Percentiles rank a stretch among this genome's conserved stretches.
phyloP scores from a whole-genome alignment of 2,888 invertebrate species.

The Metallyticus violacea region DNA sequence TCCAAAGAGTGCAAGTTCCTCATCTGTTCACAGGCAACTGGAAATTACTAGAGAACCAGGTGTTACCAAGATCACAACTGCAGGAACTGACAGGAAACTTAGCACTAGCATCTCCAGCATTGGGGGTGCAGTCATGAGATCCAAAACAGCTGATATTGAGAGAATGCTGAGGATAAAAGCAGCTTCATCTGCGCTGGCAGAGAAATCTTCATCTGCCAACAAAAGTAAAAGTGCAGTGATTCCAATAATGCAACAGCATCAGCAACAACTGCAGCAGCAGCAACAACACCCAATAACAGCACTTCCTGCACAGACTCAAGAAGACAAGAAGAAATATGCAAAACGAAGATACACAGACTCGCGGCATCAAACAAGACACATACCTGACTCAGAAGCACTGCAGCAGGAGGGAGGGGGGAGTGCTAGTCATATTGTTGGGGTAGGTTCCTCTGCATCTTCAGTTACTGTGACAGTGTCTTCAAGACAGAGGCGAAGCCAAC shows the following conservation, averaged over 20 bases:
- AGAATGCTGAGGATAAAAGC: constrained; percentile 45
- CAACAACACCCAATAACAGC: neutral
- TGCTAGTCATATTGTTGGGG: constrained; percentile 32
- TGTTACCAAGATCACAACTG: neutral
- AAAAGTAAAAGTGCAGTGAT: neutral
- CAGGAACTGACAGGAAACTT: constrained; percentile 45
- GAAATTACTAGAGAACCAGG: constrained; percentile 18
- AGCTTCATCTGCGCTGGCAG: neutral
- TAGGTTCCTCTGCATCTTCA: constrained; percentile 34
- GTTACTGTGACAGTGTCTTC: constrained; percentile 35
- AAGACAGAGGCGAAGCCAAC: constrained; percentile 27
- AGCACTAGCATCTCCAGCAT: constrained; percentile 62
- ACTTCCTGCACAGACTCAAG: constrained; percentile 50
- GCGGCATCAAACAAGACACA: constrained; percentile 57
- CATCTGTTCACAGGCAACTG: constrained; percentile 11
- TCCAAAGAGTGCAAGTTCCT: constrained; percentile 29
- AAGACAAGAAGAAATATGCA: constrained; percentile 59
- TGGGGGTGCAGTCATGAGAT: constrained; percentile 62
- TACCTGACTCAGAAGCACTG: constrained; percentile 54
- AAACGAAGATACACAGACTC: constrained; percentile 60
- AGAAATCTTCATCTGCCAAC: no score
- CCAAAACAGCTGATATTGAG: constrained; percentile 67
- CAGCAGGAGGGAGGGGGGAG: constrained; percentile 37
- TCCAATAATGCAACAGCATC: constrained; percentile 37
- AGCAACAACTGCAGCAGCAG: constrained; percentile 34